Evolutionary conservation across 2,888 invertebrate species (phyloP).

Genomic region (Embidobia sp.): DNA sequence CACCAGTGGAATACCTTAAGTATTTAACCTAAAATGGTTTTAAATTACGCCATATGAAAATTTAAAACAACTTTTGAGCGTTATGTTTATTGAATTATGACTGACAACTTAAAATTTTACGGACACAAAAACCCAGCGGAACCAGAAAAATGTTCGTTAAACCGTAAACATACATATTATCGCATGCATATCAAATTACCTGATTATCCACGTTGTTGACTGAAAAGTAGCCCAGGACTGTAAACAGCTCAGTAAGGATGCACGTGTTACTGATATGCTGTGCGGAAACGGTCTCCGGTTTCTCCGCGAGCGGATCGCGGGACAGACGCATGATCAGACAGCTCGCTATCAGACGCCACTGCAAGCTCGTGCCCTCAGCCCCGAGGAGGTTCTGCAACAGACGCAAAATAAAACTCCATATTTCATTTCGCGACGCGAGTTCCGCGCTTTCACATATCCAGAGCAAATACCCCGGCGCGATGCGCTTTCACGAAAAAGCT

Average conservation of each 20-base stretch:
- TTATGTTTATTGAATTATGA: no score
- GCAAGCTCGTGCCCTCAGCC: conserved; percentile 92
- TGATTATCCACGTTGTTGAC: conserved; percentile 90
- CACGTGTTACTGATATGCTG: conserved; percentile 84
- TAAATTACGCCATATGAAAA: no score
- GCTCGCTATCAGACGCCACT: conserved; percentile 93
- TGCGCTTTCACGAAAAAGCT: conserved; percentile 16
- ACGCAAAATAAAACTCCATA: conserved; percentile 46
- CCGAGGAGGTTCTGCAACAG: conserved; percentile 87
- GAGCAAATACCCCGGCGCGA: conserved; percentile 11
- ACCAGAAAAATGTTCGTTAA: no score
- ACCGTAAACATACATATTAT: conserved; percentile 26
- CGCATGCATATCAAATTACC: conserved; percentile 81
- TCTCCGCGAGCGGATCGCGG: conserved; percentile 80
- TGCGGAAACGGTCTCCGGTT: conserved; percentile 75
- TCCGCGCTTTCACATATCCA: conserved; percentile 8
- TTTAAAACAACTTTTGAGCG: no score
- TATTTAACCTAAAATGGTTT: no score
- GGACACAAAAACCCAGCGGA: no score
- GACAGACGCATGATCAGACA: conserved; percentile 89
- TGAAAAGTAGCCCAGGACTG: conserved; percentile 91
- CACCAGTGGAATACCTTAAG: no score
- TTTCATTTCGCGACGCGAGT: conserved; percentile 41
- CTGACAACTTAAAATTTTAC: no score
- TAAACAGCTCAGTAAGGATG: conserved; percentile 90